These are phyloP conservation scores for Synergus itoensis DNA, from an alignment of 2,888 invertebrate genomes.

Conservation along the genomic window DNA sequence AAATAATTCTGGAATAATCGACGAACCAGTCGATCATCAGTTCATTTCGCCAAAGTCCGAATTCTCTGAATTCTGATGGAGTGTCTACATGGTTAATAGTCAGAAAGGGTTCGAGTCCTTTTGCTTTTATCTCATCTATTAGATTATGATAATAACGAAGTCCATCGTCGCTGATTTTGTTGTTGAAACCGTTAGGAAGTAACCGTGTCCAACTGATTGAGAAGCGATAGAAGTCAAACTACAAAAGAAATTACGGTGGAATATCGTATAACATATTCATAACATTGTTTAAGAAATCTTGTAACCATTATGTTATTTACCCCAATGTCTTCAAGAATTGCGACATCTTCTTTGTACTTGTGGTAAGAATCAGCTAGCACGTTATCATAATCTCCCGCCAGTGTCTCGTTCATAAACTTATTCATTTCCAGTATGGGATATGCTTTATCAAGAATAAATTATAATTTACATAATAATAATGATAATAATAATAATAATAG, in stretches of 20 bases:
- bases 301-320: conserved; percentile 47
- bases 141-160: conserved; percentile 83
- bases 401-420: too few relatives aligned
- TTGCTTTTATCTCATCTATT: conserved; percentile 79
- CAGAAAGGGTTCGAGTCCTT: conserved; percentile 82
- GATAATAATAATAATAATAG: too few relatives aligned
- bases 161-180: conserved; percentile 80
- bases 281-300: too few relatives aligned
- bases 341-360: conserved; percentile 80
- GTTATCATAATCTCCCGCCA: conserved; percentile 80
- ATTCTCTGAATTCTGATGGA: conserved; percentile 80
- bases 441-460: too few relatives aligned
- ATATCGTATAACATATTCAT: not conserved
- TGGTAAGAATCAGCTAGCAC: conserved; percentile 86
- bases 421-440: too few relatives aligned
- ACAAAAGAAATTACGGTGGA: not conserved
- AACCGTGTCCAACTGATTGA: conserved; percentile 85
- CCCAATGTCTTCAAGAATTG: conserved; percentile 57
- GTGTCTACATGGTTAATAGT: conserved; percentile 86
- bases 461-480: too few relatives aligned
- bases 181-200: conserved; percentile 81
- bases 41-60: conserved; percentile 84
- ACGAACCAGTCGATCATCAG: conserved; percentile 81
- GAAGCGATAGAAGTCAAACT: conserved; percentile 79
- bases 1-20: conserved; percentile 82